Evolutionary conservation across 2,113 vertebrate genomes (phyloP).

Genomic region (Gavialis gangeticus): DNA sequence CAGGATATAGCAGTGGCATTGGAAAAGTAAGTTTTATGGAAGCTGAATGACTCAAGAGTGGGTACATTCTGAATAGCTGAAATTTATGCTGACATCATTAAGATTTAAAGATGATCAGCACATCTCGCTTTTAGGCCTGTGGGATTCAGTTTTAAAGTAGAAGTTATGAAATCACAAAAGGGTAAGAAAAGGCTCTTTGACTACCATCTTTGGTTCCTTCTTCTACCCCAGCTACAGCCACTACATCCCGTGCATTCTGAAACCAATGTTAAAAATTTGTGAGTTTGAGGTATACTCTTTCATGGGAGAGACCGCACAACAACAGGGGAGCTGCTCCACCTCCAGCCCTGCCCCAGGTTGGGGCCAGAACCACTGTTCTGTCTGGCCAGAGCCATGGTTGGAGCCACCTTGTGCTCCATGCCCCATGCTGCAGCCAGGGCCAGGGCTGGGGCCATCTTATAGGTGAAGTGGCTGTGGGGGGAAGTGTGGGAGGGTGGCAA

Average conservation of each 20-base stretch:
- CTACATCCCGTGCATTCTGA: slow-evolving; percentile 13
- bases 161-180: slow-evolving; percentile 40
- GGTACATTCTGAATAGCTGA: slow-evolving; percentile 1
- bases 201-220: neutral
- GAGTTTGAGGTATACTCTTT: neutral
- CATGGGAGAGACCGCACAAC: too few species aligned
- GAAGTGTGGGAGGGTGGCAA: too few species aligned
- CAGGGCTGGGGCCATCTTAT: too few species aligned
- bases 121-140: slow-evolving; percentile 14
- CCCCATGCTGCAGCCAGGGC: too few species aligned
- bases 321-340: too few species aligned
- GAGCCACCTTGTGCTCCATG: neutral
- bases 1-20: slow-evolving; percentile 96
- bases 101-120: slow-evolving; percentile 27
- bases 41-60: slow-evolving; percentile 1
- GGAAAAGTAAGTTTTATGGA: slow-evolving; percentile 89
- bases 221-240: neutral
- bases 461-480: too few species aligned
- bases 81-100: neutral
- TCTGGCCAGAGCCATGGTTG: neutral
- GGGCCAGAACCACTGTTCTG: neutral
- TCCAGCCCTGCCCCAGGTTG: too few species aligned
- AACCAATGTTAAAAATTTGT: neutral
- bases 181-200: neutral
- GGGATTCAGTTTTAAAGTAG: slow-evolving; percentile 29